A percentile compares a stretch with the other conserved stretches of the same genome.
phyloP scores from a whole-genome alignment of 2,888 invertebrate genomes.

The Cerastis rubricosa region DNA sequence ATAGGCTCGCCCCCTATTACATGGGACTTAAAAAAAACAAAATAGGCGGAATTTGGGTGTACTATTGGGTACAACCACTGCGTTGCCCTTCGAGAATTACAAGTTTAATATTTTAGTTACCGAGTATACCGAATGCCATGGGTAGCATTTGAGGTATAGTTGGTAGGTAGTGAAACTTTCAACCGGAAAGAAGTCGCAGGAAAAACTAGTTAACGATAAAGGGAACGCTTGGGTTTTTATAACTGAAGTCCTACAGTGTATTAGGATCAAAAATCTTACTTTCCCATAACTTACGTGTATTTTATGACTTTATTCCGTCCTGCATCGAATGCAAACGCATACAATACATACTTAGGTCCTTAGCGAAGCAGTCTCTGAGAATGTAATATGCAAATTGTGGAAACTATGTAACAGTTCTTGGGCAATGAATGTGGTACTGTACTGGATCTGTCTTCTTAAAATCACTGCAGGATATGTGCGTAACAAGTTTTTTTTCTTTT shows the following conservation, averaged over 20 bases:
- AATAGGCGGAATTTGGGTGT: no score
- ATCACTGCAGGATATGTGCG: slow-evolving; percentile 23
- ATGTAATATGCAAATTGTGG: slow-evolving; percentile 51
- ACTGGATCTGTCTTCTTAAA: slow-evolving; percentile 31
- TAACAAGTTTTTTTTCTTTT: slow-evolving; percentile 4
- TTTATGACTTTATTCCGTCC: slow-evolving; percentile 40
- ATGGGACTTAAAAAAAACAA: background rate
- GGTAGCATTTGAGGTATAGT: background rate
- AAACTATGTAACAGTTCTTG: slow-evolving; percentile 32
- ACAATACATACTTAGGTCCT: slow-evolving; percentile 30
- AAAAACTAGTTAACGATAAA: background rate
- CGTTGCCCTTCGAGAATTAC: fast-evolving
- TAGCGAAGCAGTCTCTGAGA: slow-evolving; percentile 41
- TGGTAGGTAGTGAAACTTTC: no score
- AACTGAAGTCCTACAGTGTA: background rate
- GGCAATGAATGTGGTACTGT: slow-evolving; percentile 34
- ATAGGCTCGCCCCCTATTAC: background rate
- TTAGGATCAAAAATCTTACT: slow-evolving; percentile 25
- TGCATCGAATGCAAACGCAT: slow-evolving; percentile 9
- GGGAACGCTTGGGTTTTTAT: background rate
- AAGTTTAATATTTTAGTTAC: background rate
- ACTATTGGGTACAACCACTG: background rate
- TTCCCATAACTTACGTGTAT: background rate
- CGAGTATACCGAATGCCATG: background rate
- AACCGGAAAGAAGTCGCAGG: background rate